Percentiles rank a stretch among this genome's conserved stretches.
phyloP scores from a whole-genome alignment of 2,888 invertebrate species.

The Pteria penguin region DNA sequence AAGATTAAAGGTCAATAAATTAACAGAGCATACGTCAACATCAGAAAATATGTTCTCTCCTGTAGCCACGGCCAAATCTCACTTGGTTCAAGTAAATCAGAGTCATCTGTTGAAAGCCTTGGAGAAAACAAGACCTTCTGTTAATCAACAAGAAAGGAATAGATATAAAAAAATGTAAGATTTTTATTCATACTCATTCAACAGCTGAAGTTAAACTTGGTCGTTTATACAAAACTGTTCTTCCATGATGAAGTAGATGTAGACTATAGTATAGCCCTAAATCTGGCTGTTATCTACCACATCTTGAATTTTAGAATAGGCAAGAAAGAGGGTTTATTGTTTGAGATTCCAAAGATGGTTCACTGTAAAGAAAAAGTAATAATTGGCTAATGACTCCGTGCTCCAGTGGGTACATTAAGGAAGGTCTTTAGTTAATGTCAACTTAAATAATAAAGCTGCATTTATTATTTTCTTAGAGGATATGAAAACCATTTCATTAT shows the following conservation, averaged over 20 bases:
- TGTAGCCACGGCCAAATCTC: constrained; percentile 36
- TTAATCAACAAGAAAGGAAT: constrained; percentile 85
- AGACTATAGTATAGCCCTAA: too few species aligned
- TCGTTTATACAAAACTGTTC: background rate
- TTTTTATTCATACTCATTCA: background rate
- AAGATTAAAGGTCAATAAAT: constrained; percentile 47
- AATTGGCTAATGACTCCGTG: too few species aligned
- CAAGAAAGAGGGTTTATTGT: too few species aligned
- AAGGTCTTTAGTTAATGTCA: too few species aligned
- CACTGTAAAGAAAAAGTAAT: too few species aligned
- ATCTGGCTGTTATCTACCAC: too few species aligned
- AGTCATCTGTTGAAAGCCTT: constrained; percentile 86
- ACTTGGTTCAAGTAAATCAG: constrained; percentile 81
- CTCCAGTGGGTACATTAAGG: too few species aligned
- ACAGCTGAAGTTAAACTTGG: background rate
- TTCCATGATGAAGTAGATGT: background rate
- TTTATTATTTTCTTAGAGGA: too few species aligned
- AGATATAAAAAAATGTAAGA: constrained; percentile 90
- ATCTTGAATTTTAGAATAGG: too few species aligned
- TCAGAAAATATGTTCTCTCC: constrained; percentile 57
- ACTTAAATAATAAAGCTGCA: too few species aligned
- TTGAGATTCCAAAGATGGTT: too few species aligned
- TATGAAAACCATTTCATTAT: too few species aligned
- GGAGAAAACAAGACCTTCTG: constrained; percentile 88
- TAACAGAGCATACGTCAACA: constrained; percentile 49